Base-by-base conservation (phyloP, 2,113 vertebrate species). In the human region DNA sequence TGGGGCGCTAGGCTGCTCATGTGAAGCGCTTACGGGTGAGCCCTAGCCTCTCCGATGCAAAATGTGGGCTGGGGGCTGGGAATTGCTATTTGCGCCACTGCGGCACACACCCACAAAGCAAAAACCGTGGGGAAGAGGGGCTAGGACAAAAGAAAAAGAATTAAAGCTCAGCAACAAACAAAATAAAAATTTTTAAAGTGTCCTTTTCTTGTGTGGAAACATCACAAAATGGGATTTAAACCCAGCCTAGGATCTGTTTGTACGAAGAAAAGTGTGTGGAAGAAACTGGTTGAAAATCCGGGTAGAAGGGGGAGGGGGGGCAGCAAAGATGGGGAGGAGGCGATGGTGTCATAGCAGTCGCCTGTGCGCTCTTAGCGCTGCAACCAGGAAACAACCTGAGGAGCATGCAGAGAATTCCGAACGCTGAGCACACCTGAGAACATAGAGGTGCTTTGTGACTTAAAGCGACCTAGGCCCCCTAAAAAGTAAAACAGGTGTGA, bases 331-430 rank as follows among this genome's bases (percentile, higher is more conserved):
- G 9, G 4, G 52, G 40, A 73, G 6, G 22, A 6, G 79, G 50
- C 12, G 10, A 52, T 48, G 45, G 86, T 68, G 61, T 48, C 30
- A 12, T n/a, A 45, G 22, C 22, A 75, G 55, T 52, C 11, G 1
- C 45, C 23, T 35, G 20, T 11, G 0, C 55, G 35, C 50, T 75
- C 40, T 52, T 59, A 85, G n/a, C 16, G 20, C 52, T 48, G 48
- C 84, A 83, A 35, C 18, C 64, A 35, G 48, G n/a, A 80, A 92
- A 87, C 93, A 96, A 96, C 97, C 95, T 72, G 93, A 93, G 79
- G 93, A 96, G 43, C 68, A 5, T 35, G 30, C 7, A 3, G 48
- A 70, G 82, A 90, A 72, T 96, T 79, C 17, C 2, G 5, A 90
- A 68, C 45, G 43, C 12, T 9, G 23, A 82, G 32, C 52, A 55